A percentile compares a stretch with the other conserved stretches of the same genome.
Evolutionary conservation across 1,140 invertebrate species (phyloP).

Genomic region (Heliconius himera): DNA sequence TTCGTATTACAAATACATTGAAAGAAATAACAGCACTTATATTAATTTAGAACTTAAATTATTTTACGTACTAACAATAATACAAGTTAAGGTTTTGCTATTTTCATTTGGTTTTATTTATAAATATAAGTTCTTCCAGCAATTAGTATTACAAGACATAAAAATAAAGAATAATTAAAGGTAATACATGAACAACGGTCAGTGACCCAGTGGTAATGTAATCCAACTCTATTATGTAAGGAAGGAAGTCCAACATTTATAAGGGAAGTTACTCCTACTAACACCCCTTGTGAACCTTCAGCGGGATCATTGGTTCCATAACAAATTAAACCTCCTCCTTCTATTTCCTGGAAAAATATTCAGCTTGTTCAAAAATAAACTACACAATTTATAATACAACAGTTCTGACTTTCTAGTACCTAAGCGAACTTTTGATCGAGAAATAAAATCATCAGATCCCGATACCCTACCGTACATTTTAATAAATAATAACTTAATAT

Average conservation of each 20-base stretch:
- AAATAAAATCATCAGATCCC: no score
- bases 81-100: constrained; percentile 44
- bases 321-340: constrained; percentile 57
- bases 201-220: not conserved
- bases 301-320: constrained; percentile 53
- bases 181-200: not conserved
- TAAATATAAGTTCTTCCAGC: not conserved
- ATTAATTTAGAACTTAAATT: constrained; percentile 3
- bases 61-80: constrained; percentile 31
- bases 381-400: no score
- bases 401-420: no score
- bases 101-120: constrained; percentile 64
- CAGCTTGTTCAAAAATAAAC: not conserved
- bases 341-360: constrained; percentile 46
- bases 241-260: constrained; percentile 47
- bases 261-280: constrained; percentile 54
- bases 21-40: constrained; percentile 24
- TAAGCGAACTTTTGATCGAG: no score
- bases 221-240: constrained; percentile 11
- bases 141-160: not conserved
- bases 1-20: constrained; percentile 42
- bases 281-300: constrained; percentile 48
- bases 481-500: no score
- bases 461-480: no score
- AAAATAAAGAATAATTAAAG: not conserved